Evolutionary conservation across 64 coral and sea anemone genomes (phyloP).

Genomic region (Pocillopora verrucosa): DNA sequence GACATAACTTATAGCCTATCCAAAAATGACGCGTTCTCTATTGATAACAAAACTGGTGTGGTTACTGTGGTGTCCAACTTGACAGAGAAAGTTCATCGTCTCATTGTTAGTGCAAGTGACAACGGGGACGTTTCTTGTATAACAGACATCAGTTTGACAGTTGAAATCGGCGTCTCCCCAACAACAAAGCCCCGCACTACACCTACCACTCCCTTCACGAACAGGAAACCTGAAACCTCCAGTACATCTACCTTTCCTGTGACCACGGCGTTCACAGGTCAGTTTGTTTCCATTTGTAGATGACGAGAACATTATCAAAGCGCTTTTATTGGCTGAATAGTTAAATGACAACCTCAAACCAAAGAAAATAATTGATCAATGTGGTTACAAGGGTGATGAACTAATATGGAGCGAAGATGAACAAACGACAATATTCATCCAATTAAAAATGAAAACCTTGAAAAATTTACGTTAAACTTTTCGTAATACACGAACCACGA

Average conservation of each 20-base stretch:
- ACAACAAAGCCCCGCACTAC: background rate
- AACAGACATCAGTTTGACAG: constrained; percentile 11
- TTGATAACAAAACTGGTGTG: constrained; percentile 31
- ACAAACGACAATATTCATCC: no score
- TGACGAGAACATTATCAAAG: background rate
- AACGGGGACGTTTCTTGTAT: constrained; percentile 24
- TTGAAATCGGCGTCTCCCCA: background rate
- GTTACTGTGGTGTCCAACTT: background rate
- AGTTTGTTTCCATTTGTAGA: background rate
- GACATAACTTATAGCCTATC: constrained; percentile 26
- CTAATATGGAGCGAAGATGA: no score
- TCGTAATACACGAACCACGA: no score
- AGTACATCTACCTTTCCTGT: background rate
- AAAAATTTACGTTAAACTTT: no score
- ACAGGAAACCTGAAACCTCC: constrained; percentile 1
- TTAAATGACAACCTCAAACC: no score
- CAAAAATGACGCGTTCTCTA: constrained; percentile 13
- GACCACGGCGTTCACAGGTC: background rate
- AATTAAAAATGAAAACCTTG: no score
- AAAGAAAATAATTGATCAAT: no score
- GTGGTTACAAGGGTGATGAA: no score
- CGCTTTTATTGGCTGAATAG: no score
- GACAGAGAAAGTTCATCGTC: background rate
- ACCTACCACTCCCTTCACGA: background rate
- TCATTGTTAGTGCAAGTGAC: constrained; percentile 22